phyloP scores from a whole-genome alignment of 2,797 vertebrate genomes.

The Amazona ochrocephala region DNA sequence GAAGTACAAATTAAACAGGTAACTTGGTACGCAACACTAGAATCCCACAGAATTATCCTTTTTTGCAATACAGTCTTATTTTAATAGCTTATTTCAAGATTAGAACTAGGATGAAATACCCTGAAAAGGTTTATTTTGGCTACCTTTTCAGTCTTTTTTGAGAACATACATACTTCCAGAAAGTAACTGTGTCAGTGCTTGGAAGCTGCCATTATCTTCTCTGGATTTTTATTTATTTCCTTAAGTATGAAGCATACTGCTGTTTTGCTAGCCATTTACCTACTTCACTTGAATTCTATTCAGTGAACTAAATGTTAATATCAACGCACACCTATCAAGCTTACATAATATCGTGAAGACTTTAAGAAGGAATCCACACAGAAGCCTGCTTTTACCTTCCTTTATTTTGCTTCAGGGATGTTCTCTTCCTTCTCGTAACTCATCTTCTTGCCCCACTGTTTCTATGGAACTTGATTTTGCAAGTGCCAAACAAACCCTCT shows the following conservation, averaged over 20 bases:
- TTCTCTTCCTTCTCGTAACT: neutral
- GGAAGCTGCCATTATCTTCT: neutral
- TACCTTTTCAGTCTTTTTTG: neutral
- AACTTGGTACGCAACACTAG: accelerated
- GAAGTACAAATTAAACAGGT: neutral
- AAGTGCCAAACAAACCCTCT: neutral
- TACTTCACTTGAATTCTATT: neutral
- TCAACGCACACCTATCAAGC: neutral
- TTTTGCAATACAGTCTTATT: neutral
- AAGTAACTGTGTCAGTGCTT: neutral
- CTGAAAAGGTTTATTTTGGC: neutral
- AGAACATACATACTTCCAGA: neutral
- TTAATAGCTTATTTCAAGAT: neutral
- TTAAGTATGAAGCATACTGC: neutral
- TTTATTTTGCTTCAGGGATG: neutral
- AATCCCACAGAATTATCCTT: neutral
- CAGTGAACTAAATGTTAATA: neutral
- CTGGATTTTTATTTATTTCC: neutral
- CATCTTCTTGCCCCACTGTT: accelerated
- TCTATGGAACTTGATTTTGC: neutral
- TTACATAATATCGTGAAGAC: neutral
- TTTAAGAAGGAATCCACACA: neutral
- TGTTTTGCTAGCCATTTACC: neutral
- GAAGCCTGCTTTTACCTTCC: neutral
- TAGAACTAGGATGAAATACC: neutral